Conservation (phyloP, 1,140 invertebrate species). For the Dinoponera quadriceps region DNA sequence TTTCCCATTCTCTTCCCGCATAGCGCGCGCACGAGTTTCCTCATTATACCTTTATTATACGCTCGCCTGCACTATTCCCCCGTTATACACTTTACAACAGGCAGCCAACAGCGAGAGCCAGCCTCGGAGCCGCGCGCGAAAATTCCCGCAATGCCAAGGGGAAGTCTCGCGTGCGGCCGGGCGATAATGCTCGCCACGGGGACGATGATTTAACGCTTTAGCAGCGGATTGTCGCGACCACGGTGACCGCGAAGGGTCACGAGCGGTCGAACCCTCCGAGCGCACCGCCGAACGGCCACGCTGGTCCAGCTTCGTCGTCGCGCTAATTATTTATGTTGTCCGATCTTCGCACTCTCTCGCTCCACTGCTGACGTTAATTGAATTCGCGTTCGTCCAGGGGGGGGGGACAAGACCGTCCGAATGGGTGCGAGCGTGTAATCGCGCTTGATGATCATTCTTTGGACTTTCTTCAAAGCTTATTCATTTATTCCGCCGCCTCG, state of each 20-base stretch:
- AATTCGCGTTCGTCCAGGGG: slow-evolving; percentile 63
- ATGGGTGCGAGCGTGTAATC: too few relatives aligned
- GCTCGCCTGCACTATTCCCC: background rate
- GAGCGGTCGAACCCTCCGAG: slow-evolving; percentile 20
- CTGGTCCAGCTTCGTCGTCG: slow-evolving; percentile 55
- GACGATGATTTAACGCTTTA: slow-evolving; percentile 70
- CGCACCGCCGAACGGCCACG: background rate
- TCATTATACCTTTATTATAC: slow-evolving; percentile 33
- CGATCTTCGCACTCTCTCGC: slow-evolving; percentile 52
- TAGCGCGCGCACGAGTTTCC: slow-evolving; percentile 4
- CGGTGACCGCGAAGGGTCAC: slow-evolving; percentile 68
- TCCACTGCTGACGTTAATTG: slow-evolving; percentile 64
- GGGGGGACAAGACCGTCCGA: slow-evolving; percentile 43
- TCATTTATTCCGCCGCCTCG: too few relatives aligned
- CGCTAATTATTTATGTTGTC: slow-evolving; percentile 72
- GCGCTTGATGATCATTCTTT: too few relatives aligned
- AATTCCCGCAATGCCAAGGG: slow-evolving; percentile 38
- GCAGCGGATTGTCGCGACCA: slow-evolving; percentile 69
- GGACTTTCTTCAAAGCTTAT: too few relatives aligned
- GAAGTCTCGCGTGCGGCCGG: slow-evolving; percentile 35
- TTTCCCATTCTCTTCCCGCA: too few relatives aligned
- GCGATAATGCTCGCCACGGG: slow-evolving; percentile 63
- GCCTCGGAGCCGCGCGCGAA: slow-evolving; percentile 11
- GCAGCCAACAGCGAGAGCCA: background rate
- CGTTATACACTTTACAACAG: background rate